Evolutionary conservation across 2,888 invertebrate species (phyloP), one percentile per base, ranked within the genome.

Genomic region (Ceriagrion tenellum): DNA sequence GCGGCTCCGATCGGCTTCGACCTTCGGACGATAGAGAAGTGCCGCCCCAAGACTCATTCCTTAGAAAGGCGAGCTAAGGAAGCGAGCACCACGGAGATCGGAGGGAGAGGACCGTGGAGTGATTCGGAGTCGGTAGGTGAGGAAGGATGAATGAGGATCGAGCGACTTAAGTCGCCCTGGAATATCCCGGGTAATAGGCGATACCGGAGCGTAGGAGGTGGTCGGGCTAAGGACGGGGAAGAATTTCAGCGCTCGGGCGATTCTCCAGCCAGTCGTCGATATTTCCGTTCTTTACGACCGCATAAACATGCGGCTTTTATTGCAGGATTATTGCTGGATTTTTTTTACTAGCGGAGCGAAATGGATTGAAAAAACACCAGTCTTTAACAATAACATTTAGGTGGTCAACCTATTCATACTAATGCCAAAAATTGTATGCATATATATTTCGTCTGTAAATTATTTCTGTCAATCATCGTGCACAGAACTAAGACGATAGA

Each of bases 121-220:
- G 81, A 81, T 81, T 81, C 81, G 81, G 81, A 35, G 35, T 16
- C 81, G 30, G 12, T 13, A 16, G 30, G 35, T 26, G 81, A 35
- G 81, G 16, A 20, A 26, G 93, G 30, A 47, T 63, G 93, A 93
- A 74, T 74, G 74, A 74, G 55, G 91, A 23, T 35, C 23, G 55
- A 47, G 93, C n/a, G 74, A 63, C 47, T 63, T 40, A 47, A 56
- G 56, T 93, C 69, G 93, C 47, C 47, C n/a, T 93, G 93, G 93
- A 93, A 93, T 93, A 63, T 74, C 63, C 35, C 63, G n/a, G 47
- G 69, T 13, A 69, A n/a, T 74, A 93, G 93, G 93, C 13, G 93
- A 74, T 47, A 18, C 63, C n/a, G 69, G 47, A 23, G 93, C 69
- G 93, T 13, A 93, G 93, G 93, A 93, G 93, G 93, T 93, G 81